Base-by-base conservation (phyloP, 1,140 invertebrate genomes). In the Metopolophium dirhodum region DNA sequence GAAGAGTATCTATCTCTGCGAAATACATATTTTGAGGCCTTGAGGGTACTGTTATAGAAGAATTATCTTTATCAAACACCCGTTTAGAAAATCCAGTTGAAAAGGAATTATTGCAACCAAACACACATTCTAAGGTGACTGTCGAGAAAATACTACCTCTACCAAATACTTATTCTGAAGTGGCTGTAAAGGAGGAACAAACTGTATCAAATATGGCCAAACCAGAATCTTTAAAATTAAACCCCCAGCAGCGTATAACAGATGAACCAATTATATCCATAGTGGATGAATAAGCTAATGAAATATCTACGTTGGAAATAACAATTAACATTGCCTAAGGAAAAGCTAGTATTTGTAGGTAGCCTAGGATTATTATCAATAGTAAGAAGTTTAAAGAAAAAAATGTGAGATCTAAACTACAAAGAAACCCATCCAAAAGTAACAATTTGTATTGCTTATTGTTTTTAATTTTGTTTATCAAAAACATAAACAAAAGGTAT, bases 11-110 rank as follows among this genome's bases (percentile, higher is more conserved):
- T 26, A 30, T 61, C 7, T 61, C 23, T 26, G 0, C 23, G 26
- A 61, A 30, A 30, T 61, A 61, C 57, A 61, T 61, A 61, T 9
- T 68, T 68, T 68, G 30, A 68, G 37, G 37, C 37, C 37, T 37
- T 37, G 1, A 37, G 11, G 4, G 3, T 68, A 6, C 3, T n/a
- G 11, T 68, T n/a, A 68, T n/a, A 68, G 26, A 61, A 68, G 0
- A 3, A n/a, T 11, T 68, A 11, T 6, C 30, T n/a, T n/a, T n/a
- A n/a, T 3, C 4, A n/a, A 0, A n/a, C 3, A 68, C 4, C 4
- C 11, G 7, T 30, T 61, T 61, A 61, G 57, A 30, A 61, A 61
- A 61, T 61, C 26, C 57, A 26, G 11, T 68, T 14, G 11, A 68
- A 6, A 68, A 68, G 9, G 4, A 14, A 68, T 14, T 68, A 68